Base-by-base conservation (phyloP, 2,113 vertebrate genomes). In the Amphilophus citrinellus region DNA sequence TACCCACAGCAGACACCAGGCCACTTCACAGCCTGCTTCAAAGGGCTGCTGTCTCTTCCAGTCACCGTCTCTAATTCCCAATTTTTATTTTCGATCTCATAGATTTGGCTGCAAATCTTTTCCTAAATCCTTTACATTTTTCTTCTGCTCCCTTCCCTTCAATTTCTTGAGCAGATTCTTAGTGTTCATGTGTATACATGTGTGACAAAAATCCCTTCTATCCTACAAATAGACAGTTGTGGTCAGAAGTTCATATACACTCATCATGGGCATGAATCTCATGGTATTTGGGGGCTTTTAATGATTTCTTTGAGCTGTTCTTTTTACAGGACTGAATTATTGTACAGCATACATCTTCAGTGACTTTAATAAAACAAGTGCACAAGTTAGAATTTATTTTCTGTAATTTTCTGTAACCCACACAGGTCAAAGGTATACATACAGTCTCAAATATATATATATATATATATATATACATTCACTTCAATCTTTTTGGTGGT, bases 1-100 rank as follows among this genome's bases (percentile, higher is more conserved):
- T 39, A 77, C 71, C 82, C 79, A 57, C 35, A 82, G 86, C 83
- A 75, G 76, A 90, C 78, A 47, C 65, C 78, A 58, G 88, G 53
- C 76, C 78, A 76, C 90, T 90, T 90, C 82, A 82, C 71, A 78
- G 81, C 79, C 77, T 39, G 56, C 87, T 85, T 94, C 88, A 93
- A 94, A 93, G 80, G 42, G 76, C 60, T 89, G 15, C 53, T 82
- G 78, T 57, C 80, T 61, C 78, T 81, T 68, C 62, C 35, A 44
- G 3, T 47, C 62, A 6, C 79, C 47, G 32, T 32, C 63, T 63
- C 27, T 77, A 75, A 77, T 78, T 78, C 78, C 22, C 39, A n/a
- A 17, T 76, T 56, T 77, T 73, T 75, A 24, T 71, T 63, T 84
- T 37, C 22, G 0, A 11, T 82, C 75, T 84, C 20, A 27, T 35